A percentile compares a stretch with the other conserved stretches of the same genome.
Evolutionary conservation across 2,888 invertebrate genomes (phyloP).

Genomic region (Dascillus cervinus): DNA sequence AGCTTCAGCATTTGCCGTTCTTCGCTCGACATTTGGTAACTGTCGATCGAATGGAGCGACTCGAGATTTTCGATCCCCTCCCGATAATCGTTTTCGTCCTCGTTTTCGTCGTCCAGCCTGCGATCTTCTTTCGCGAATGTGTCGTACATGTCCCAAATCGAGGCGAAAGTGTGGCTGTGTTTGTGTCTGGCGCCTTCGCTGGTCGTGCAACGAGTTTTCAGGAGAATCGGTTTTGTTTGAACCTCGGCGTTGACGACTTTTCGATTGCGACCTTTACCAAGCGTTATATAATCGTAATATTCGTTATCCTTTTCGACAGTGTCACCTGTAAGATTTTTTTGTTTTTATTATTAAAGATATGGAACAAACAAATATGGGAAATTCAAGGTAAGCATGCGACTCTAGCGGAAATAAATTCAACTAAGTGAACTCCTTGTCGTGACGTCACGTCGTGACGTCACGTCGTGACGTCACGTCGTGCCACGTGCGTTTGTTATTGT

Average conservation of each 20-base stretch:
- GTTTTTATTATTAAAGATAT: neutral
- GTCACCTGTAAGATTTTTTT: conserved; percentile 33
- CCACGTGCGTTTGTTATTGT: no score
- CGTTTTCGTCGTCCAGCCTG: conserved; percentile 2
- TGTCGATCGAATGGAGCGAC: conserved; percentile 22
- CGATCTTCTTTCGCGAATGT: no score
- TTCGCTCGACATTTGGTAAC: conserved; percentile 25
- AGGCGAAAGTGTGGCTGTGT: conserved; percentile 58
- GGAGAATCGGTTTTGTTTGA: conserved; percentile 56
- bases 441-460: neutral
- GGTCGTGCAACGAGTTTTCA: conserved; percentile 58
- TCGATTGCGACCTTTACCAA: conserved; percentile 59
- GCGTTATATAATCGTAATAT: conserved; percentile 58
- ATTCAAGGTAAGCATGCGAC: no score
- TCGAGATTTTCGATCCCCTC: conserved; percentile 29
- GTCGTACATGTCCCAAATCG: conserved; percentile 73
- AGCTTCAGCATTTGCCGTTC: conserved; percentile 37
- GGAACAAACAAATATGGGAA: no score
- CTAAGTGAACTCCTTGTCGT: no score
- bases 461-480: neutral
- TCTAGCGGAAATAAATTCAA: no score
- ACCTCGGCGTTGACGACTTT: conserved; percentile 61
- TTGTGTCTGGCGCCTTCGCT: conserved; percentile 47
- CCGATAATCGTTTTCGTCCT: conserved; percentile 31
- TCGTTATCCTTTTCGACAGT: conserved; percentile 55